Conservation (phyloP, 1,140 invertebrate species). For the Drosophila pectinifera region DNA sequence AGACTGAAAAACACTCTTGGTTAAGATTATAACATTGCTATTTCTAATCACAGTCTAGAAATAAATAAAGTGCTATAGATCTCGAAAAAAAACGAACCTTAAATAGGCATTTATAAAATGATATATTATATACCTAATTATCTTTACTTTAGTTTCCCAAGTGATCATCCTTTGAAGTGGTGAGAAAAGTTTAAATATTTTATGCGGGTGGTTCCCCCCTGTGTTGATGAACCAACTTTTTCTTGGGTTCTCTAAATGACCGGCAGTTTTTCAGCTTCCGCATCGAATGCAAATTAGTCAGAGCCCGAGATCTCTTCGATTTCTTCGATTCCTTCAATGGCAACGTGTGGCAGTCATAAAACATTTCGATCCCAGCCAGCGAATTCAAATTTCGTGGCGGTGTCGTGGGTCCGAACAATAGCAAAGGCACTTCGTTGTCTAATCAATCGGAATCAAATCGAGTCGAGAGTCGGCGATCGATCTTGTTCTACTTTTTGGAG, state of each 20-base stretch:
- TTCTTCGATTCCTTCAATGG: constrained; percentile 20
- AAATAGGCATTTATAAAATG: not conserved
- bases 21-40: no score
- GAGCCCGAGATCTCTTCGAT: constrained; percentile 16
- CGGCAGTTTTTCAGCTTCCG: constrained; percentile 44
- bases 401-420: constrained; percentile 29
- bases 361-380: constrained; percentile 49
- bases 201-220: not conserved
- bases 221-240: not conserved
- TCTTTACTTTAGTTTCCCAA: not conserved
- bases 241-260: constrained; percentile 6
- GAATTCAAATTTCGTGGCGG: constrained; percentile 29
- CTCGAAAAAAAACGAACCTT: not conserved
- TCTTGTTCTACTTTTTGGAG: constrained; percentile 66
- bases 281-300: constrained; percentile 56
- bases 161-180: not conserved
- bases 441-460: constrained; percentile 53
- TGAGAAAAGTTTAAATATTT: not conserved
- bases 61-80: not conserved
- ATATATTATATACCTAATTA: not conserved
- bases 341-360: constrained; percentile 53
- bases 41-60: no score
- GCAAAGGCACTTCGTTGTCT: constrained; percentile 30
- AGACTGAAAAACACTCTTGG: no score
- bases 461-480: constrained; percentile 49